Evolutionary conservation across 2,113 vertebrate genomes (phyloP).

Genomic region (Apodemus sylvaticus): DNA sequence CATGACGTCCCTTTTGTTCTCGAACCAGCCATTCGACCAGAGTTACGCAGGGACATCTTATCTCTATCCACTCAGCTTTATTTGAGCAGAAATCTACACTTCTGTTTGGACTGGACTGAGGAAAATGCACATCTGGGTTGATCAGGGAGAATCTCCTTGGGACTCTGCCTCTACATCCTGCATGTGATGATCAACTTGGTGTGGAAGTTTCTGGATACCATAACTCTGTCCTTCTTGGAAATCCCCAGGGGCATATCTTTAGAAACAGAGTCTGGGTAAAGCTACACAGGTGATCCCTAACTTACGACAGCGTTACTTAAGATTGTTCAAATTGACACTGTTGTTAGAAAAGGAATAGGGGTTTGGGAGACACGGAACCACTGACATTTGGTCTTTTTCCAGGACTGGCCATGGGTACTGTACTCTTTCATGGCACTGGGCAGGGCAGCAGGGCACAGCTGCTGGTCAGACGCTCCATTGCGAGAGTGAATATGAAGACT

Average conservation of each 20-base stretch:
- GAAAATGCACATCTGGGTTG: background rate
- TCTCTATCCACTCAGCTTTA: background rate
- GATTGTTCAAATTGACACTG: background rate
- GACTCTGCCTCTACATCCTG: background rate
- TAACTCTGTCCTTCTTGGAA: background rate
- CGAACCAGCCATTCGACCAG: background rate
- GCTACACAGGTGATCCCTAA: too few relatives aligned
- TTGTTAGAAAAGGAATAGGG: fast-evolving
- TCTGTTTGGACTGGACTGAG: background rate
- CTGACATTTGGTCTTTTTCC: background rate
- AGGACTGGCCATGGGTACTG: background rate
- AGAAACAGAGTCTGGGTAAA: background rate
- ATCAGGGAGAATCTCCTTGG: background rate
- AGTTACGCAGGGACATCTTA: too few relatives aligned
- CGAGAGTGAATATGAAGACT: background rate
- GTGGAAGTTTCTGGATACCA: background rate
- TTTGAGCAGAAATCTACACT: background rate
- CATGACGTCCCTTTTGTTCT: background rate
- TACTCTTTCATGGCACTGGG: background rate
- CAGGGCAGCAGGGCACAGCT: too few relatives aligned
- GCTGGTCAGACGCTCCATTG: too few relatives aligned
- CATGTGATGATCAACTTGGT: background rate
- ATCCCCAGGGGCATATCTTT: background rate
- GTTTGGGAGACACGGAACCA: background rate
- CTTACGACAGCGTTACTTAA: background rate